A percentile compares a stretch with the other conserved stretches of the same genome.
These are phyloP conservation scores for Gobio gobio DNA, from an alignment of 2,113 vertebrate genomes.

Conservation along the genomic window DNA sequence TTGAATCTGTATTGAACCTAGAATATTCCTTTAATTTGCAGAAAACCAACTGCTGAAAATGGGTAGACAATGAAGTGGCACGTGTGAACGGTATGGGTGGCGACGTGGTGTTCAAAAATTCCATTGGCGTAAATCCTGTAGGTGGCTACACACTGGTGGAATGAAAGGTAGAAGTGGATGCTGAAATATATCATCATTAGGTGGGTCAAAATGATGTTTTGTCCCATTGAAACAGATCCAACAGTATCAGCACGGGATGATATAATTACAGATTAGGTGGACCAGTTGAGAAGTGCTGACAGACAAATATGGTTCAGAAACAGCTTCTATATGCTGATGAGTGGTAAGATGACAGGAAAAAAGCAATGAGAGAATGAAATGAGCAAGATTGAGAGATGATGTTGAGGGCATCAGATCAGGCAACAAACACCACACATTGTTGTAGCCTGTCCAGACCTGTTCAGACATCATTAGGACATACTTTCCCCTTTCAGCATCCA, in stretches of 20 bases:
- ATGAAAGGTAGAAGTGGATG: slow-evolving; percentile 47
- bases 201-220: background rate
- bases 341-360: slow-evolving; percentile 13
- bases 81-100: background rate
- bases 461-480: slow-evolving; percentile 47
- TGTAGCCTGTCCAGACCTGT: slow-evolving; percentile 40
- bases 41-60: too few species aligned
- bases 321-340: slow-evolving; percentile 36
- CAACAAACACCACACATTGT: slow-evolving; percentile 35
- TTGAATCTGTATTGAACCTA: too few species aligned
- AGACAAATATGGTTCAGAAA: slow-evolving; percentile 21
- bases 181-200: slow-evolving; percentile 36
- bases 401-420: slow-evolving; percentile 32
- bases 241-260: slow-evolving; percentile 13
- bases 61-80: background rate
- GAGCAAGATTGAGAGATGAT: background rate
- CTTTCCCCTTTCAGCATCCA: slow-evolving; percentile 26
- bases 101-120: background rate
- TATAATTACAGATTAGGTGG: slow-evolving; percentile 46
- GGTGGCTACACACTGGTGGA: background rate
- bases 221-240: slow-evolving; percentile 4
- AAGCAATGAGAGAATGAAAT: background rate
- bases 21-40: too few species aligned
- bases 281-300: slow-evolving; percentile 34
- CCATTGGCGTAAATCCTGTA: background rate